Base-by-base conservation (phyloP, 2,113 vertebrate species). In the Colaptes auratus region DNA sequence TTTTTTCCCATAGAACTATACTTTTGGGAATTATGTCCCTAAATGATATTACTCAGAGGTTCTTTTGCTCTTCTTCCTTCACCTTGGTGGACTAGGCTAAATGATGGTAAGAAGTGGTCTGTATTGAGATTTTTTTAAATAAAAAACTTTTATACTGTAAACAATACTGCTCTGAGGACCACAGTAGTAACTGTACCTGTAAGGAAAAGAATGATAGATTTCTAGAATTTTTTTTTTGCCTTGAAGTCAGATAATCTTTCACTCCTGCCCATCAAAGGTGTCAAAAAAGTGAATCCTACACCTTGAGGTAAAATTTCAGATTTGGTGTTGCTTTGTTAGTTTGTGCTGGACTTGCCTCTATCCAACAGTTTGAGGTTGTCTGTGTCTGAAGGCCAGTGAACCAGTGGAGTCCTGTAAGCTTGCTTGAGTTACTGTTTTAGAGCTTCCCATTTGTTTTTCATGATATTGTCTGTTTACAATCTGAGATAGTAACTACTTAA, bases 61-160 rank as follows among this genome's bases (percentile, higher is more conserved):
- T 93, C 31, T 76, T 91, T 66, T 90, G 44, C 27, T 92, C 25
- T 88, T 89, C 86, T 21, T 83, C 16, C 30, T 89, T 85, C 36
- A 33, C 56, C 58, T 71, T 94, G 76, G 64, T 95, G 53, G 70
- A 82, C 33, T 58, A 94, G 73, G 33, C 73, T 86, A 92, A 89
- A 50, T 72, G 44, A 94, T 86, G 48, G 30, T 88, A 90, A 88
- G 55, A 94, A 82, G 85, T 61, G 23, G 21, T 71, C 72, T 74
- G 15, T 59, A 35, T 30, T 82, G 65, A 73, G 25, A 20, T 39
- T n/a, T 59, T 4, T 36, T 42, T n/a, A 89, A 89, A 25, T 53
- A 74, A 82, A 58, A 89, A 84, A 33, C 31, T 71, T 21, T 61
- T 84, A 36, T 88, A 66, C 14, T 58, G 15, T 50, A 71, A 84